Evolutionary conservation across 1,140 invertebrate genomes (phyloP).

Genomic region (Drosophila hydei): DNA sequence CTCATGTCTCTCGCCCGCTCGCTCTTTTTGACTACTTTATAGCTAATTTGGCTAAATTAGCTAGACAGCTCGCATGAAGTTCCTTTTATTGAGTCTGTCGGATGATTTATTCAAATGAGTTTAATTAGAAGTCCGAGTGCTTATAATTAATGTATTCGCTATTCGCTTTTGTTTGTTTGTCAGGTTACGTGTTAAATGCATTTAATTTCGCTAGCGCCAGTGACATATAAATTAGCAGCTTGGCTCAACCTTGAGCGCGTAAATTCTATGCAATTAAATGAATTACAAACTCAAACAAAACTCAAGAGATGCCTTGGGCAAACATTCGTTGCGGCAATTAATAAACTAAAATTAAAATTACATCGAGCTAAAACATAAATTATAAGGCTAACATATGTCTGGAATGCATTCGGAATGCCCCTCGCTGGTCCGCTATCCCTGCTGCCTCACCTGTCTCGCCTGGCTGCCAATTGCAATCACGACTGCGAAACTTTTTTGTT

Average conservation of each 20-base stretch:
- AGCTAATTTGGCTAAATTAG: slow-evolving; percentile 60
- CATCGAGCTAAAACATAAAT: slow-evolving; percentile 71
- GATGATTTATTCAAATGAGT: slow-evolving; percentile 69
- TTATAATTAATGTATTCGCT: slow-evolving; percentile 1
- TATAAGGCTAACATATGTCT: slow-evolving; percentile 79
- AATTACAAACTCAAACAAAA: slow-evolving; percentile 51
- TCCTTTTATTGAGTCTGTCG: background rate
- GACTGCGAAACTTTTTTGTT: slow-evolving; percentile 53
- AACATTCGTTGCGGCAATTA: slow-evolving; percentile 66
- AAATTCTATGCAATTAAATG: slow-evolving; percentile 75
- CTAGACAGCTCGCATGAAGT: background rate
- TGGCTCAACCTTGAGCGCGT: slow-evolving; percentile 67
- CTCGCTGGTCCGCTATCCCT: background rate
- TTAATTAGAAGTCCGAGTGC: slow-evolving; percentile 59
- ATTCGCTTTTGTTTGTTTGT: slow-evolving; percentile 42
- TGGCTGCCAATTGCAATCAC: slow-evolving; percentile 75
- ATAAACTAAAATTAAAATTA: slow-evolving; percentile 72
- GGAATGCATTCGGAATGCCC: slow-evolving; percentile 26
- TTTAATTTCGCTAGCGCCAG: slow-evolving; percentile 61
- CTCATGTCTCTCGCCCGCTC: background rate
- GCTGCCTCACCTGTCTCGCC: background rate
- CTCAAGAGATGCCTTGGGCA: slow-evolving; percentile 32
- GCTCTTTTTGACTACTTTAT: slow-evolving; percentile 47
- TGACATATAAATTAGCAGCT: slow-evolving; percentile 77
- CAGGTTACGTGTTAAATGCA: slow-evolving; percentile 68